Evolutionary conservation across 2,113 vertebrate genomes (phyloP), one percentile per base, ranked within the genome.

Genomic region (Neodon shergylaensis): DNA sequence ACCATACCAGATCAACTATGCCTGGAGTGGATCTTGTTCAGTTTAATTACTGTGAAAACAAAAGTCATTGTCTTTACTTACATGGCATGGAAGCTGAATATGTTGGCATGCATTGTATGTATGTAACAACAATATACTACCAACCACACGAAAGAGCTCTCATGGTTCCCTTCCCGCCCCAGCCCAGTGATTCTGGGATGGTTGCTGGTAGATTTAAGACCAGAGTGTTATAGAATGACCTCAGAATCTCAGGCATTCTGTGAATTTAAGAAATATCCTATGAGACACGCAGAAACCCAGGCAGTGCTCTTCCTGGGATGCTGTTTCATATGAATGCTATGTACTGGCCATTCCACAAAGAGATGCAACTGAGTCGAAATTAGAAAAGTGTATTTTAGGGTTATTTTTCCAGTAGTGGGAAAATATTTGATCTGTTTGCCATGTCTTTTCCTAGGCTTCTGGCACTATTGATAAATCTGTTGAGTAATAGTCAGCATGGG

Each of bases 241-340:
- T 89, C 58, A 91, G 82, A 91, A 92, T 93, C 79, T 65, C 78
- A 83, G 54, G 42, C 88, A 91, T 72, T 92, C 19, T 73, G 28
- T 95, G 78, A 90, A 96, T 93, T 92, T 91, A 89, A 92, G 88
- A 92, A 96, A 58, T 92, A 85, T 28, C 84, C 74, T 93, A 19
- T 52, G 73, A 90, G 58, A 83, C 61, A 61, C 52, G 77, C 47
- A 78, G 7, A 61, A 90, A n/a, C 83, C 82, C 31, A 49, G 81
- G 21, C 79, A 90, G 74, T 22, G n/a, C 63, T 85, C 65, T 54
- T 19, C 31, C 17, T 24, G 13, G 52, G 91, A 65, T n/a, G n/a
- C 76, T 88, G 90, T 63, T 79, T 91, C 83, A 93, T 52, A 52
- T 74, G 79, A 81, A 84, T 31, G 0, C n/a, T 44, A 33, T 63